Evolutionary conservation across 1,140 invertebrate genomes (phyloP), one percentile per base, ranked within the genome.

Genomic region (Drosophila pseudoobscura): DNA sequence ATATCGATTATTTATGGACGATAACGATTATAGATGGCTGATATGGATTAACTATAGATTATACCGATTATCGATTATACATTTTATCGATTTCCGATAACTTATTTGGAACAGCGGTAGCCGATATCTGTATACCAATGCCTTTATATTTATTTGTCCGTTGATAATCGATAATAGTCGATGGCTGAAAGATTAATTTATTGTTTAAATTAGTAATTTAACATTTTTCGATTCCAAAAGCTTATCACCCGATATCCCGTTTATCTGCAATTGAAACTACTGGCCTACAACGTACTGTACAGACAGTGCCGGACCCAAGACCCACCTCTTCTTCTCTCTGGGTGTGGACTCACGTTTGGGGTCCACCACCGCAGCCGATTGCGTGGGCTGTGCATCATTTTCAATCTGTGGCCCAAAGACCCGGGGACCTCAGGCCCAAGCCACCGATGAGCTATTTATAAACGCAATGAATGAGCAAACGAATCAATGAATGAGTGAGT

Each of bases 351-450:
- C 35, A 11, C 41, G 39, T 54, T 41, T 43, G 57, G 51, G 63
- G 63, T 69, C 65, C 65, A 43, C 51, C 62, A 31, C 63, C 29
- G 44, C 49, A 58, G 17, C 59, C 41, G 29, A 52, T 52, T 74
- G 82, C 82, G 82, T 85, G 82, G 82, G 82, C 56, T 45, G 68
- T 64, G 69, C 69, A 65, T 78, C 74, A 65, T 78, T 83, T 82
- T 57, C 82, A 85, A 87, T 85, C 78, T 62, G 64, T 61, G 75
- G 75, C 45, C 65, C 26, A 3, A n/a, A 51, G 15, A 39, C 2
- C 29, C 35, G 50, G n/a, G 26, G n/a, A 51, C 24, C 15, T 31
- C 51, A 31, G 35, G 31, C 45, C 24, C 24, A 20, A 47, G 45
- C 17, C 9, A 11, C 35, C 20, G 20, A 39, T 78, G 75, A 45